Evolutionary conservation across 1,140 invertebrate genomes (phyloP).

Genomic region (Euura saliciscinereae): DNA sequence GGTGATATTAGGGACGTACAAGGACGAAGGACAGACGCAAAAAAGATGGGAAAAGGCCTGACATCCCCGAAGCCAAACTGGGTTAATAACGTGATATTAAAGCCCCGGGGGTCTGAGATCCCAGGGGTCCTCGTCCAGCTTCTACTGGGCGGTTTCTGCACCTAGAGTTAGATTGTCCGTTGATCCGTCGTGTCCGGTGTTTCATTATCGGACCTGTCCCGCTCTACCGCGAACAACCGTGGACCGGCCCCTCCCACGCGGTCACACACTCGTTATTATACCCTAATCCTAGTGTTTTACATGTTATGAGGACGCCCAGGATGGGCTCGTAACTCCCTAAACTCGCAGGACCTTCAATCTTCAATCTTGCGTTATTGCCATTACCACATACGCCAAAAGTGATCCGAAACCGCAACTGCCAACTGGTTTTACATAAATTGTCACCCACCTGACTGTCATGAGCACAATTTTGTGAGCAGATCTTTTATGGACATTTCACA

Average conservation of each 20-base stretch:
- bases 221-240: constrained; percentile 16
- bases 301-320: constrained; percentile 49
- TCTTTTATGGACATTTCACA: too few relatives aligned
- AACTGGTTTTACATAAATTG: constrained; percentile 49
- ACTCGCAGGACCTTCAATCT: constrained; percentile 28
- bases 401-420: neutral
- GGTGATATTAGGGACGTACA: too few relatives aligned
- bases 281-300: constrained; percentile 55
- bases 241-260: constrained; percentile 24
- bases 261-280: constrained; percentile 42
- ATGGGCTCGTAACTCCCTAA: constrained; percentile 31
- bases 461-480: too few relatives aligned
- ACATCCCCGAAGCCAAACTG: constrained; percentile 34
- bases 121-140: constrained; percentile 40
- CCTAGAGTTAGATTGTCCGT: constrained; percentile 5
- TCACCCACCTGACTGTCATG: too few relatives aligned
- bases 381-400: constrained; percentile 21
- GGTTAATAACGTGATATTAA: constrained; percentile 59
- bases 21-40: neutral
- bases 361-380: constrained; percentile 47
- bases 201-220: constrained; percentile 32
- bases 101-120: constrained; percentile 47
- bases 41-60: constrained; percentile 1
- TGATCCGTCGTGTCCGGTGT: constrained; percentile 25
- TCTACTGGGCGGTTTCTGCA: neutral